Evolutionary conservation across 2,888 invertebrate species (phyloP).

Genomic region (Helicoverpa assulta): DNA sequence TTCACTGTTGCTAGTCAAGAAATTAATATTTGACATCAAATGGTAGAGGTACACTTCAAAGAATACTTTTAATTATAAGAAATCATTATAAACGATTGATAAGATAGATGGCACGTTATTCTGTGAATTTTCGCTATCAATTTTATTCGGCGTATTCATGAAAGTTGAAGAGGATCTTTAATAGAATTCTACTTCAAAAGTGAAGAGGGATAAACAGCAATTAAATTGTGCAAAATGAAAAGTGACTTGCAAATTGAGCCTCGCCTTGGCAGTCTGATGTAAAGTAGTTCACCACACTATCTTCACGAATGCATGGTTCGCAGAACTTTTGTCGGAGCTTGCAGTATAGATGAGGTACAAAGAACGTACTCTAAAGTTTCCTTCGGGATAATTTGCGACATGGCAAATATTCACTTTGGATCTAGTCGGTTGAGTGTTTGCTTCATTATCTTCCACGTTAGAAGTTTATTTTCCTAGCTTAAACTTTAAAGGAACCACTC

Average conservation of each 20-base stretch:
- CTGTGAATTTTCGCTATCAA: slow-evolving; percentile 11
- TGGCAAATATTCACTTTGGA: slow-evolving; percentile 30
- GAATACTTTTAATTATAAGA: not conserved
- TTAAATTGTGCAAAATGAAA: slow-evolving; percentile 54
- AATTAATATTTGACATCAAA: slow-evolving; percentile 30
- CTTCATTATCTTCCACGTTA: not conserved
- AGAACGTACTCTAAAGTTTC: slow-evolving; percentile 42
- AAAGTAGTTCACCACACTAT: slow-evolving; percentile 67
- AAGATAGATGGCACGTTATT: slow-evolving; percentile 1
- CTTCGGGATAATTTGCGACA: slow-evolving; percentile 37
- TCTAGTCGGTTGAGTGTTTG: not conserved
- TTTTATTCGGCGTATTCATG: slow-evolving; percentile 8
- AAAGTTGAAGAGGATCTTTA: slow-evolving; percentile 36
- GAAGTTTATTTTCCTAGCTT: not conserved
- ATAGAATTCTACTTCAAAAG: slow-evolving; percentile 37
- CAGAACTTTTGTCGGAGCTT: slow-evolving; percentile 56
- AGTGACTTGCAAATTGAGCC: slow-evolving; percentile 63
- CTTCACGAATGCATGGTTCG: slow-evolving; percentile 64
- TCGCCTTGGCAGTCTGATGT: slow-evolving; percentile 60
- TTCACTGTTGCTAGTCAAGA: slow-evolving; percentile 34
- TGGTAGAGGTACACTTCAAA: slow-evolving; percentile 3
- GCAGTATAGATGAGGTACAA: slow-evolving; percentile 34
- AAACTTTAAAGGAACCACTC: no score
- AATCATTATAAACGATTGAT: not conserved
- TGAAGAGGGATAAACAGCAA: slow-evolving; percentile 49